Percentiles rank a stretch among this genome's conserved stretches.
Evolutionary conservation across 2,113 vertebrate species (phyloP).

Genomic region (Opisthocomus hoazin): DNA sequence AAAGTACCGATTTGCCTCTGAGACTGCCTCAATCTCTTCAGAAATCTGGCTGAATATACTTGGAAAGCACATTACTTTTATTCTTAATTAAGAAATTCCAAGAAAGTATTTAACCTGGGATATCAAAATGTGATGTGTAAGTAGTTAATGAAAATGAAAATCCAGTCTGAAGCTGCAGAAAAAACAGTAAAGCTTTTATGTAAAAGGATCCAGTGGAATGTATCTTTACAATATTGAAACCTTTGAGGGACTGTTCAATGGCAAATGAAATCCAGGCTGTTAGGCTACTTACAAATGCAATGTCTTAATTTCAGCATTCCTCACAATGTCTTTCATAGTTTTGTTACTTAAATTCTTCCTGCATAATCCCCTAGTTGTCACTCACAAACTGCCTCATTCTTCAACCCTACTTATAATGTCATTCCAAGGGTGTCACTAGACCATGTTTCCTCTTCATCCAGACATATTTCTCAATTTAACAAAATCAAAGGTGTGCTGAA

Average conservation of each 20-base stretch:
- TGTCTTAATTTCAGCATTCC: not conserved
- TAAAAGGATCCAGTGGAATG: not conserved
- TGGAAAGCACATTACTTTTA: not conserved
- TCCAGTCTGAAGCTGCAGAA: not conserved
- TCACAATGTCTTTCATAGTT: not conserved
- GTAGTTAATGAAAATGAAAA: not conserved
- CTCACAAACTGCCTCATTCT: not conserved
- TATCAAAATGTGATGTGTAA: not conserved
- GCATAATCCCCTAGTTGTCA: not conserved
- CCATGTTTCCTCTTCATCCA: conserved; percentile 23
- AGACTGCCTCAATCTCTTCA: not conserved
- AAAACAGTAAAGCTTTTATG: not conserved
- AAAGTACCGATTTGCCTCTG: not conserved
- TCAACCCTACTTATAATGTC: not conserved
- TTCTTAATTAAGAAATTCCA: not conserved
- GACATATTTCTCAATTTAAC: conserved; percentile 31
- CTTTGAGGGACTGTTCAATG: not conserved
- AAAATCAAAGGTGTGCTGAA: conserved; percentile 14
- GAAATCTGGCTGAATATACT: not conserved
- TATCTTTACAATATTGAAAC: not conserved
- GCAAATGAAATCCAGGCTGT: not conserved
- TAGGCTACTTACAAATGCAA: not conserved
- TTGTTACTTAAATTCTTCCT: not conserved
- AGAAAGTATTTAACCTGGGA: not conserved
- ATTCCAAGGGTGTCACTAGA: not conserved